A percentile compares a stretch with the other conserved stretches of the same genome.
Conservation (phyloP, 2,113 vertebrate species). For the Oxygymnocypris stewartii region DNA sequence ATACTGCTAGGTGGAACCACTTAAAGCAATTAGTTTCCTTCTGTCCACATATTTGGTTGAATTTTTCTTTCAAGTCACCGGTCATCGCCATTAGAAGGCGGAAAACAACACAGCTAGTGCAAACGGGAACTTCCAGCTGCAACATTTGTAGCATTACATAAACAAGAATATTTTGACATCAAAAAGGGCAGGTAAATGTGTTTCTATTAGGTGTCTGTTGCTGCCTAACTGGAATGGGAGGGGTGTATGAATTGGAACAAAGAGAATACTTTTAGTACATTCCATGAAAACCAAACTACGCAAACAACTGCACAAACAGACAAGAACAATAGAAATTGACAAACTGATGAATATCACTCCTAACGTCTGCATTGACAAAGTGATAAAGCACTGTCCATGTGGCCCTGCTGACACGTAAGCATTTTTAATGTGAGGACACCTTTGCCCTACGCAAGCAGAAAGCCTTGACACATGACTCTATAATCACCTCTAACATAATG, state of each 20-base stretch:
- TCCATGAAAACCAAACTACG: not conserved
- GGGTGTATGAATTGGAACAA: slow-evolving; percentile 15
- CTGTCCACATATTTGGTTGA: slow-evolving; percentile 44
- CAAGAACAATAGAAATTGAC: slow-evolving; percentile 48
- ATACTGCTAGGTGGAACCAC: slow-evolving; percentile 63
- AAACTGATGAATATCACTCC: slow-evolving; percentile 53
- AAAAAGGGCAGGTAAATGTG: slow-evolving; percentile 13
- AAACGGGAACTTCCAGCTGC: not conserved
- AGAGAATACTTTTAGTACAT: slow-evolving; percentile 4
- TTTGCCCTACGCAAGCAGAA: slow-evolving; percentile 48
- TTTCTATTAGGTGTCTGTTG: slow-evolving; percentile 15
- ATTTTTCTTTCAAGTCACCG: too few species aligned
- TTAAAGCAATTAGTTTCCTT: slow-evolving; percentile 59
- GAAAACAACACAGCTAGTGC: not conserved
- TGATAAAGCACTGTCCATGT: slow-evolving; percentile 58
- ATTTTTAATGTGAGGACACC: slow-evolving; percentile 57
- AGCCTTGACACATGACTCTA: slow-evolving; percentile 51
- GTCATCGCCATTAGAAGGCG: slow-evolving; percentile 4
- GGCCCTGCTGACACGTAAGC: slow-evolving; percentile 54
- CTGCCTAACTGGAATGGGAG: slow-evolving; percentile 28
- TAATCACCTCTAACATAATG: slow-evolving; percentile 53
- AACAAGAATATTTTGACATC: slow-evolving; percentile 18
- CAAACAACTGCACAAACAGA: slow-evolving; percentile 21
- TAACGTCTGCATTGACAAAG: slow-evolving; percentile 51
- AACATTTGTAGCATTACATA: not conserved